Evolutionary conservation across 2,113 vertebrate species (phyloP).

Genomic region (Marmota flaviventris): DNA sequence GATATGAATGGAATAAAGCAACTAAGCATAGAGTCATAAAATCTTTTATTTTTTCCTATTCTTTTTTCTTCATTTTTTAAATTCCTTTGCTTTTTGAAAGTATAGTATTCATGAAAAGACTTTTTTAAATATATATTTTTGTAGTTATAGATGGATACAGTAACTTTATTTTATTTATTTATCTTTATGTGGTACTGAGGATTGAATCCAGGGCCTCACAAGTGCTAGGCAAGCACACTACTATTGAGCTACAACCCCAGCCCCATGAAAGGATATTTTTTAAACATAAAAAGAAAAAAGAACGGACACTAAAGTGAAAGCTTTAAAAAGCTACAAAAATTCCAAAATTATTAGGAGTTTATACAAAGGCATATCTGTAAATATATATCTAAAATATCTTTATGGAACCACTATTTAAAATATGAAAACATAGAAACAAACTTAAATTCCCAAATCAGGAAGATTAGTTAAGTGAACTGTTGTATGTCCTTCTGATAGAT

Average conservation of each 20-base stretch:
- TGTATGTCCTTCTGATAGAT: background rate
- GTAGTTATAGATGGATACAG: too few relatives aligned
- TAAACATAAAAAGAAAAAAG: constrained; percentile 13
- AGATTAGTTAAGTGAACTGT: background rate
- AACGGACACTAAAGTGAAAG: background rate
- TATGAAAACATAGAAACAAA: background rate
- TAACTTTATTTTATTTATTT: too few relatives aligned
- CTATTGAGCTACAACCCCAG: too few relatives aligned
- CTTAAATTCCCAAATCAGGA: constrained; percentile 13
- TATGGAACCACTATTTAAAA: constrained; percentile 11
- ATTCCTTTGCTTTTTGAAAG: background rate
- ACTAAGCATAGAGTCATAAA: background rate
- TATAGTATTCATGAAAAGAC: background rate
- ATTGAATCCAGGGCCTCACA: too few relatives aligned
- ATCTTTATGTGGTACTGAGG: too few relatives aligned
- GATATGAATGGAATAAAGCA: background rate
- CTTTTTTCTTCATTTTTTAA: background rate
- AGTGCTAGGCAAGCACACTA: too few relatives aligned
- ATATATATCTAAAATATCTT: background rate
- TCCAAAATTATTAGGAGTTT: constrained; percentile 26
- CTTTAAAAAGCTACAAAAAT: background rate
- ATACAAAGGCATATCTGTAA: background rate
- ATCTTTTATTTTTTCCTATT: background rate
- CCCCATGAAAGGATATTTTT: background rate
- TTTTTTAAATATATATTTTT: background rate